Conservation (phyloP, 2,888 invertebrate species). For the Rhagium mordax region DNA sequence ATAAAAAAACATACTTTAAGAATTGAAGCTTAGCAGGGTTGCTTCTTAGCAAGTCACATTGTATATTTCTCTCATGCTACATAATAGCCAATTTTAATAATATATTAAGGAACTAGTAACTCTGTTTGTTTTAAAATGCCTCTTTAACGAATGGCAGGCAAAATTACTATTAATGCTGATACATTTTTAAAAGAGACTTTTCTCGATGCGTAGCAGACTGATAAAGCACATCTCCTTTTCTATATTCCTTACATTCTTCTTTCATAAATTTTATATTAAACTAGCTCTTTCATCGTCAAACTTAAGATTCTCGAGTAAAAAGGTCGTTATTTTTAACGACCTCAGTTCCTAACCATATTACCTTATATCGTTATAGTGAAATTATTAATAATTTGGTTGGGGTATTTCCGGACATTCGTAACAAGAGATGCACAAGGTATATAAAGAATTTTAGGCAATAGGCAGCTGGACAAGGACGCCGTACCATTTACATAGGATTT, state of each 20-base stretch:
- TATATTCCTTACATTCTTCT: conserved; percentile 36
- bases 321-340: conserved; percentile 62
- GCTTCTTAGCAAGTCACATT: too few relatives aligned
- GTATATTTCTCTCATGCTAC: too few relatives aligned
- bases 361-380: conserved; percentile 57
- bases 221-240: conserved; percentile 21
- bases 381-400: conserved; percentile 51
- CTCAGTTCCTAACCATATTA: conserved; percentile 51
- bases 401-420: conserved; percentile 12
- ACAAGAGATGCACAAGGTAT: background rate
- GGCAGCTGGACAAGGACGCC: background rate
- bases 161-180: background rate
- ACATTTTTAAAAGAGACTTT: background rate
- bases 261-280: conserved; percentile 53
- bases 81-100: too few relatives aligned
- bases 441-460: background rate
- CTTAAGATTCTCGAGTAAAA: conserved; percentile 52
- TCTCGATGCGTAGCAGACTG: background rate
- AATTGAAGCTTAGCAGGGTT: too few relatives aligned
- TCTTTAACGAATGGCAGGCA: background rate
- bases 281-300: conserved; percentile 51
- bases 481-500: too few relatives aligned
- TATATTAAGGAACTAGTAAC: too few relatives aligned
- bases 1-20: too few relatives aligned
- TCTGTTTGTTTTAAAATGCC: background rate